These are phyloP conservation scores for Ectropis grisescens DNA, from an alignment of 1,140 invertebrate species.

Conservation along the genomic window DNA sequence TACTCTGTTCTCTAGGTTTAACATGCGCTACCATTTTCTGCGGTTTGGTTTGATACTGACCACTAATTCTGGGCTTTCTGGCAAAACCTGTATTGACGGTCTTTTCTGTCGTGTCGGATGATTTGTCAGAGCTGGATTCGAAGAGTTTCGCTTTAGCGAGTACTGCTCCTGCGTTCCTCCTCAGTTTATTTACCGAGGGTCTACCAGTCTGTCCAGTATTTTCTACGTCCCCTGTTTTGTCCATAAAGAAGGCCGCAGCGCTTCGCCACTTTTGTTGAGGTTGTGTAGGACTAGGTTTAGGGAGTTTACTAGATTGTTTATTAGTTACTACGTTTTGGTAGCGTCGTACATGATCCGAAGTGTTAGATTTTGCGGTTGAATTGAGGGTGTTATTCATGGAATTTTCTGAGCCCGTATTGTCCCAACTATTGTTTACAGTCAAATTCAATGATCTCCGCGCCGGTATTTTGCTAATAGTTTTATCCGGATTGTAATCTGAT, in stretches of 20 bases:
- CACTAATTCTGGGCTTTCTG: conserved; percentile 35
- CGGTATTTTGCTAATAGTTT: conserved; percentile 35
- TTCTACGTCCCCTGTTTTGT: conserved; percentile 54
- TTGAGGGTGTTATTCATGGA: conserved; percentile 36
- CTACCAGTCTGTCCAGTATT: conserved; percentile 59
- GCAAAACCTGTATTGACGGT: conserved; percentile 36
- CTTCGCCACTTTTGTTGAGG: conserved; percentile 54
- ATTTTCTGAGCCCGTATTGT: conserved; percentile 32
- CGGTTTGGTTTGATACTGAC: conserved; percentile 22
- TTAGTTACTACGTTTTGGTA: conserved; percentile 30
- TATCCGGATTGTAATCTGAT: conserved; percentile 38
- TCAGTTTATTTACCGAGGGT: conserved; percentile 73
- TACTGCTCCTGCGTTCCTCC: conserved; percentile 75
- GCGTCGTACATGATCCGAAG: conserved; percentile 17
- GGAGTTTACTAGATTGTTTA: conserved; percentile 7
- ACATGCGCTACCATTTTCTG: conserved; percentile 26
- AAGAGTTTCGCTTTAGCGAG: conserved; percentile 75
- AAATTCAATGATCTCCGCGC: conserved; percentile 47
- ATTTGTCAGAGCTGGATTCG: conserved; percentile 65
- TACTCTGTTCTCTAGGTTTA: conserved; percentile 23
- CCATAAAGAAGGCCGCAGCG: conserved; percentile 59
- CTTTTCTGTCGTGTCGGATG: conserved; percentile 49
- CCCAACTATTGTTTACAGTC: conserved; percentile 32
- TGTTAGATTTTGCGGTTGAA: conserved; percentile 32
- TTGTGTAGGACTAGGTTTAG: conserved; percentile 27